Evolutionary conservation across 2,797 vertebrate species (phyloP).

Genomic region (Poecilia wingei): DNA sequence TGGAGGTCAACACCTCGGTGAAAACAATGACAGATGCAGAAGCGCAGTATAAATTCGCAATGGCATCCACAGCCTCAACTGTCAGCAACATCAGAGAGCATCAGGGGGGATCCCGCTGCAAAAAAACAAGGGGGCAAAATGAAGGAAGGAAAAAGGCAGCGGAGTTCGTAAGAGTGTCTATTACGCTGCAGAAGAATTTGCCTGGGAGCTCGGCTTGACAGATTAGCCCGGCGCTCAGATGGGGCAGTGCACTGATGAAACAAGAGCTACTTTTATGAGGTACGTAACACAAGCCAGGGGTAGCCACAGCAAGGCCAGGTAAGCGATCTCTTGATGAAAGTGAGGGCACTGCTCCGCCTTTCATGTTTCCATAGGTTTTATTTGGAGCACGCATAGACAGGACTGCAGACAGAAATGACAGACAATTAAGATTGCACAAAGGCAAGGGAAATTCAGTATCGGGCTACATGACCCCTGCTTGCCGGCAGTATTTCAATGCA

Average conservation of each 20-base stretch:
- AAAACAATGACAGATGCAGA: slow-evolving; percentile 71
- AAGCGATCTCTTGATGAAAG: slow-evolving; percentile 87
- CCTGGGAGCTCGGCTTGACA: slow-evolving; percentile 86
- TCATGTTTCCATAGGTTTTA: slow-evolving; percentile 89
- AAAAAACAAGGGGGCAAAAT: slow-evolving; percentile 56
- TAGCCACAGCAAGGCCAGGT: slow-evolving; percentile 81
- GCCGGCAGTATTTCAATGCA: slow-evolving; percentile 83
- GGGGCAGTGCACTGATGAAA: slow-evolving; percentile 84
- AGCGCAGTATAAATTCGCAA: slow-evolving; percentile 65
- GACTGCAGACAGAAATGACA: slow-evolving; percentile 83
- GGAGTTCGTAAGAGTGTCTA: slow-evolving; percentile 78
- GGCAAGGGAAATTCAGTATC: slow-evolving; percentile 83
- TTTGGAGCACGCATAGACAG: slow-evolving; percentile 80
- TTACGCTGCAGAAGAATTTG: slow-evolving; percentile 85
- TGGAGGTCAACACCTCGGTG: slow-evolving; percentile 66
- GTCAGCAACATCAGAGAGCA: slow-evolving; percentile 73
- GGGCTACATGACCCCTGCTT: slow-evolving; percentile 81
- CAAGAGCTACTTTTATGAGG: slow-evolving; percentile 84
- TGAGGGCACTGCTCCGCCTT: slow-evolving; percentile 85
- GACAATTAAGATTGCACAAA: slow-evolving; percentile 85
- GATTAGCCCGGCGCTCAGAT: slow-evolving; percentile 81
- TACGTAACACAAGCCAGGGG: slow-evolving; percentile 84
- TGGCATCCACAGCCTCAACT: slow-evolving; percentile 64
- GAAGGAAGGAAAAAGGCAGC: slow-evolving; percentile 56
- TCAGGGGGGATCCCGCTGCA: slow-evolving; percentile 66